Base-by-base conservation (phyloP, 2,888 invertebrate species). In the Drepanosiphum platanoidis region DNA sequence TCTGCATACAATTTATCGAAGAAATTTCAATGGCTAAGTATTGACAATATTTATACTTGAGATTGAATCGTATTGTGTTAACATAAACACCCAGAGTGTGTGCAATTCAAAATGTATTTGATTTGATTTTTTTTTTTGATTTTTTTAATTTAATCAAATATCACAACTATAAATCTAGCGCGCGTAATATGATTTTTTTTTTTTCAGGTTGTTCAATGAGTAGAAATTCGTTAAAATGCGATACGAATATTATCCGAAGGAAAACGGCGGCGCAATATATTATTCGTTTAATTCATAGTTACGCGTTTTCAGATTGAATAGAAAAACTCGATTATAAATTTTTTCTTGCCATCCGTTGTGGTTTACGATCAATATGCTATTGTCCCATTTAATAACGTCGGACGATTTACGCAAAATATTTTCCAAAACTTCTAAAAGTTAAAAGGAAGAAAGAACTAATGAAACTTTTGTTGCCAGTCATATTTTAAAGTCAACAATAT, bases 341-440 rank as follows among this genome's bases (percentile, higher is more conserved):
- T 74, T 46, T 32, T 27, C 30, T 18, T 18, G 22, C 75, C 36
- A 22, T 52, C 36, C 39, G 64, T 27, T 68, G 46, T 64, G 64
- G 64, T 84, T 75, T 68, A 75, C 75, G 83, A 84, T 75, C 83
- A 22, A 84, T 84, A 84, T 36, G 52, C 66, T 66, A 84, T 84
- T 84, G 75, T 84, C 27, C 75, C 68, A 30, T 66, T 66, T 84
- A 84, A 84, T 75, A 84, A 84, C 36, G 75, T 66, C 22, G 34
- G 74, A 30, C 75, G 46, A 75, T 84, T 75, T 84, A 68, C 66
- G 83, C 52, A 42, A 75, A 75, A 72, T 84, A 75, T 84, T 66
- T 75, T 77, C 36, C 36, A 75, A 83, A 84, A 84, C 83, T 84
- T 84, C 32, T 30, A 22, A 58, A 84, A 52, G 66, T 77, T 36